Conservation (phyloP, 2,113 vertebrate genomes). For the Azemiops feae region DNA sequence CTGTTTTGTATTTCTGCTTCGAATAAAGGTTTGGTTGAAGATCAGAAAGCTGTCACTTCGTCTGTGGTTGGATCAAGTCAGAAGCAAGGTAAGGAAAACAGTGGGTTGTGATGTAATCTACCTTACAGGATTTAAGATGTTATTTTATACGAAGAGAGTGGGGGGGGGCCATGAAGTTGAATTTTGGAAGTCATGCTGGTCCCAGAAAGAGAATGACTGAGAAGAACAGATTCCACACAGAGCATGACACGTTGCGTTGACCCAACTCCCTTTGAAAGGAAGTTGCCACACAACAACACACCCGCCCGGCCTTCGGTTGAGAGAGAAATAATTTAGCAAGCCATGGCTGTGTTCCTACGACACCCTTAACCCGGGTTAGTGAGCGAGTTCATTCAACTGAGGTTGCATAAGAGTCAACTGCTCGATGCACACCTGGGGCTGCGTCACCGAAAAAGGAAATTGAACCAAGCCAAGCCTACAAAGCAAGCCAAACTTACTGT, state of each 20-base stretch:
- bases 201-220: not conserved
- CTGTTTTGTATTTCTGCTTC: not conserved
- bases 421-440: not conserved
- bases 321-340: not conserved
- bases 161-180: not conserved
- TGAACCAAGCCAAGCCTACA: not conserved
- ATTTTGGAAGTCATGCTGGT: not conserved
- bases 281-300: fast-evolving
- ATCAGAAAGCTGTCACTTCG: not conserved
- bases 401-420: not conserved
- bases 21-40: not conserved
- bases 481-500: too few relatives aligned
- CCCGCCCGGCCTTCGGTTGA: not conserved
- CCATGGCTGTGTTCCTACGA: not conserved
- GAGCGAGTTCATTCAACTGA: not conserved
- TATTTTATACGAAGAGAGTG: not conserved
- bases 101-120: not conserved
- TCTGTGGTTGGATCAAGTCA: not conserved
- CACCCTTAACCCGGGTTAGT: not conserved
- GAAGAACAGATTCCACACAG: not conserved
- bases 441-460: not conserved
- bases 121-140: not conserved
- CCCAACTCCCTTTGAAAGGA: fast-evolving
- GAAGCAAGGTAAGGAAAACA: not conserved
- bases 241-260: not conserved